These are phyloP conservation scores for Holacanthus passer DNA, from an alignment of 2,113 vertebrate species.

Conservation along the genomic window DNA sequence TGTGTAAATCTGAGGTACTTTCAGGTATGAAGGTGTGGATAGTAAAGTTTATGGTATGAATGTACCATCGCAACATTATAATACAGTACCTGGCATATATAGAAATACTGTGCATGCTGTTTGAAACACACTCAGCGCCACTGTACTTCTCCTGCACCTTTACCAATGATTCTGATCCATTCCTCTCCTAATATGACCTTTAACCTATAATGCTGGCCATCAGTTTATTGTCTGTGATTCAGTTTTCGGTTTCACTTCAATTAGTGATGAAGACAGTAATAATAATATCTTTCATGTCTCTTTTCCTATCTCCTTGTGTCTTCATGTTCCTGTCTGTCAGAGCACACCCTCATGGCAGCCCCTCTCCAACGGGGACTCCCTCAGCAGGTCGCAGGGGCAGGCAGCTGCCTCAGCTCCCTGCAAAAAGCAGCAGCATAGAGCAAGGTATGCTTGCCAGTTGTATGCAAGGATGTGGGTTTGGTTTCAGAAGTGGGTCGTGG, in stretches of 20 bases:
- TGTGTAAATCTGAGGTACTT: not conserved
- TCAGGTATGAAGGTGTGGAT: not conserved
- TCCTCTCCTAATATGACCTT: constrained; percentile 39
- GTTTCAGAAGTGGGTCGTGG: not conserved
- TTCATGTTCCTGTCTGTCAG: constrained; percentile 77
- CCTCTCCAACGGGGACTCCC: constrained; percentile 87
- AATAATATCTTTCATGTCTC: not conserved
- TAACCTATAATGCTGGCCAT: constrained; percentile 11
- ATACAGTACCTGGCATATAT: not conserved
- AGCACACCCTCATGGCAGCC: constrained; percentile 88
- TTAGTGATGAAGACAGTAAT: not conserved
- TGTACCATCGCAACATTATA: not conserved
- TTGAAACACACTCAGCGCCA: constrained; percentile 27
- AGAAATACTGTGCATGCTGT: constrained; percentile 7
- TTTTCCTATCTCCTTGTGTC: constrained; percentile 48
- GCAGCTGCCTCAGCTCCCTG: constrained; percentile 95
- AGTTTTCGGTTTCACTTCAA: not conserved
- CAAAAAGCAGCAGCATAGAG: constrained; percentile 94
- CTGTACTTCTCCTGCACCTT: not conserved
- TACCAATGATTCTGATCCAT: not conserved
- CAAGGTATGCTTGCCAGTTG: constrained; percentile 93
- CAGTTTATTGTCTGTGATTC: constrained; percentile 12
- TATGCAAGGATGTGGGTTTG: not conserved
- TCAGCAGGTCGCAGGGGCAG: constrained; percentile 91
- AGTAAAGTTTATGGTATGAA: not conserved